Conservation (phyloP, 2,113 vertebrate species). For the Romanogobio albipinnatus region DNA sequence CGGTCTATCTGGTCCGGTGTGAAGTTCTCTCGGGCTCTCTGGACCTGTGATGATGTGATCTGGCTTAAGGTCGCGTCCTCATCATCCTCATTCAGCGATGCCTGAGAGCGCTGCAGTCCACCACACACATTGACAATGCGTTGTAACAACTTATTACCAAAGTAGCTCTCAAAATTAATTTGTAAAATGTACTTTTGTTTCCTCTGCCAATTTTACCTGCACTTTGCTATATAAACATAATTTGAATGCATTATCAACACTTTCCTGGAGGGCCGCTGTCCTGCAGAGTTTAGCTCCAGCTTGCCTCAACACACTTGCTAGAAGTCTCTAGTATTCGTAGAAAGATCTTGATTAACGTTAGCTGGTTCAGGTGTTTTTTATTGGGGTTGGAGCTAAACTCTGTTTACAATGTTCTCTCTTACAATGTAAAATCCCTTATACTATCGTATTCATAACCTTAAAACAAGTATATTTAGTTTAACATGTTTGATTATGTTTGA, state of each 20-base stretch:
- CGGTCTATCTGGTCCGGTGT: constrained; percentile 71
- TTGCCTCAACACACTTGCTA: too few species aligned
- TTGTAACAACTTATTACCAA: neutral
- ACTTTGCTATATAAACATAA: neutral
- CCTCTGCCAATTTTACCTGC: neutral
- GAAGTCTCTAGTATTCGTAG: too few species aligned
- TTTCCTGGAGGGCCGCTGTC: too few species aligned
- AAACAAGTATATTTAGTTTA: neutral
- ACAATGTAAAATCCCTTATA: neutral
- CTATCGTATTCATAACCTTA: neutral
- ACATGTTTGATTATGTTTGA: neutral
- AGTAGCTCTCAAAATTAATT: too few species aligned
- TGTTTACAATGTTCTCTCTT: too few species aligned
- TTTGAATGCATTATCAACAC: neutral
- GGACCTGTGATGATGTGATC: constrained; percentile 71
- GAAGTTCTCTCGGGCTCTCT: constrained; percentile 67
- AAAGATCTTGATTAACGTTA: too few species aligned
- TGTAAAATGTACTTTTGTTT: too few species aligned
- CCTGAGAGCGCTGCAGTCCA: constrained; percentile 38
- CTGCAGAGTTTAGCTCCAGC: too few species aligned
- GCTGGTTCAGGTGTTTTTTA: too few species aligned
- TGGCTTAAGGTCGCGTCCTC: constrained; percentile 66
- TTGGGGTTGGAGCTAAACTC: too few species aligned
- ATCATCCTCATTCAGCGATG: constrained; percentile 58
- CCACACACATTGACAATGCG: too few species aligned